Conservation (phyloP, 2,888 invertebrate species). For the Noctua pronuba region DNA sequence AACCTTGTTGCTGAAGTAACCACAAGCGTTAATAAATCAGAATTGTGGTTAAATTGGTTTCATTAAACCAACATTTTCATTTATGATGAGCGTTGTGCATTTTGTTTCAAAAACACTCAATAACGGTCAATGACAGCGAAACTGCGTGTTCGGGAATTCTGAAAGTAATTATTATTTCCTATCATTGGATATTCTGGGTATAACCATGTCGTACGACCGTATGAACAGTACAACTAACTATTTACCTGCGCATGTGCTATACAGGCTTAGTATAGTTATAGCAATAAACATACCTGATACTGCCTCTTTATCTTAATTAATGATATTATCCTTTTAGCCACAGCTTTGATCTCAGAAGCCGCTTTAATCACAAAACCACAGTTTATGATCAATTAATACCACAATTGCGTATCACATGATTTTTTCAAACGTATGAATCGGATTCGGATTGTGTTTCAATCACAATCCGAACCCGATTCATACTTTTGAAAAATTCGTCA, state of each 20-base stretch:
- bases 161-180: neutral
- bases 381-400: neutral
- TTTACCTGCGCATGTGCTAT: neutral
- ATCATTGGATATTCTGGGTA: neutral
- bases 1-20: constrained; percentile 26
- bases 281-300: too few relatives aligned
- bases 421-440: too few relatives aligned
- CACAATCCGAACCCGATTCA: neutral
- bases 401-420: too few relatives aligned
- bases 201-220: neutral
- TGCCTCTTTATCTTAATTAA: too few relatives aligned
- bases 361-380: neutral
- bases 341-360: neutral
- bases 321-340: neutral
- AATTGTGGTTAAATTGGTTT: constrained; percentile 21
- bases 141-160: neutral
- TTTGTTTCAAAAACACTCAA: constrained; percentile 11
- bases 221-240: neutral
- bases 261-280: neutral
- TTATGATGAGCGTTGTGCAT: constrained; percentile 7
- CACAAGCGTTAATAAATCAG: constrained; percentile 9
- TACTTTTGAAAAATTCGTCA: neutral
- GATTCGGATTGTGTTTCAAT: too few relatives aligned
- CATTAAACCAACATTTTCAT: constrained; percentile 38
- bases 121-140: neutral